Base-by-base conservation (phyloP, 2,113 vertebrate species). In the Heterotis niloticus region DNA sequence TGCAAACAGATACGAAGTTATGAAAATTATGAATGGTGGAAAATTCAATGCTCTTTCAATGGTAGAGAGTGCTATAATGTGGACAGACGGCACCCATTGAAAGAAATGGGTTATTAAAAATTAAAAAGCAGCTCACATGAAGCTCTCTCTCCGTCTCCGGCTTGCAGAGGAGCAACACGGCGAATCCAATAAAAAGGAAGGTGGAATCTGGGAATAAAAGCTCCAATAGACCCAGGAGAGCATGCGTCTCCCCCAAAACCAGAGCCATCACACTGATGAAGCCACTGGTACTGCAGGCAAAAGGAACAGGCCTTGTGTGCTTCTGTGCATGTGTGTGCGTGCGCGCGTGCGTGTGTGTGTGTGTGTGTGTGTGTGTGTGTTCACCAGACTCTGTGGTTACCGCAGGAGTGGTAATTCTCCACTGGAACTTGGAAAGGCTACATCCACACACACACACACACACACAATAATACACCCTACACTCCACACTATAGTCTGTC, bases 361-460 rank as follows among this genome's bases (percentile, higher is more conserved):
- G 66, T 72, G 72, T 74, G 76, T 83, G 76, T 78, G 76, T 74
- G 56, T 80, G 79, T 85, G n/a, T n/a, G n/a, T n/a, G n/a, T n/a
- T n/a, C n/a, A n/a, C n/a, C n/a, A n/a, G n/a, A n/a, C n/a, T n/a
- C n/a, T n/a, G n/a, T n/a, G n/a, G n/a, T n/a, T n/a, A n/a, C n/a
- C n/a, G n/a, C n/a, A n/a, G n/a, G n/a, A n/a, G n/a, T n/a, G n/a
- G n/a, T n/a, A n/a, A n/a, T n/a, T n/a, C n/a, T n/a, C n/a, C n/a
- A n/a, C n/a, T n/a, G n/a, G n/a, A n/a, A n/a, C n/a, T n/a, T n/a
- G n/a, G n/a, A n/a, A n/a, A n/a, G n/a, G n/a, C n/a, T n/a, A n/a
- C n/a, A n/a, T 7, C 3, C 34, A 7, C 34, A 7, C 34, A 44
- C 34, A 44, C 34, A 44, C 34, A 44, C 34, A 44, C 34, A 44